A percentile compares a stretch with the other conserved stretches of the same genome.
phyloP scores from a whole-genome alignment of 2,888 invertebrate genomes.

The Neoitamus cyanurus region DNA sequence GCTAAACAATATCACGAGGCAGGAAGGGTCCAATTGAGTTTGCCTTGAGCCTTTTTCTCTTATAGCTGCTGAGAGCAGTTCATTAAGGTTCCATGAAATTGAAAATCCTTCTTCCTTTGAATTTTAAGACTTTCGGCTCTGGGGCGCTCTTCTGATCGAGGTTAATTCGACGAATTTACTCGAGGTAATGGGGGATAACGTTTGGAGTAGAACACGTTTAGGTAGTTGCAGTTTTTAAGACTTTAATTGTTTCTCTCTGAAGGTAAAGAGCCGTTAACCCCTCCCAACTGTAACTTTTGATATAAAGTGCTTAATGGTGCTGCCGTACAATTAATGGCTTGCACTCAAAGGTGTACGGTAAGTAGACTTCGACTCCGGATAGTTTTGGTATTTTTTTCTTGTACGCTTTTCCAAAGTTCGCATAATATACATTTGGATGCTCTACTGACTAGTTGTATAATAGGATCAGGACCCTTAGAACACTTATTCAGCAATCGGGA shows the following conservation, averaged over 20 bases:
- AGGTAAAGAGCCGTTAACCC: not conserved
- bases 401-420: too few relatives aligned
- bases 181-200: not conserved
- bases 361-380: too few relatives aligned
- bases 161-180: not conserved
- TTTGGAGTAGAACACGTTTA: not conserved
- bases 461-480: too few relatives aligned
- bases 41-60: not conserved
- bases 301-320: too few relatives aligned
- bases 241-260: not conserved
- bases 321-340: not conserved
- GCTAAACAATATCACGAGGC: not conserved
- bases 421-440: too few relatives aligned
- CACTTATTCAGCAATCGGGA: too few relatives aligned
- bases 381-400: too few relatives aligned
- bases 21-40: slow-evolving; percentile 5
- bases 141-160: not conserved
- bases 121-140: not conserved
- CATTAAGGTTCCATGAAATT: not conserved
- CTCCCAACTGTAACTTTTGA: not conserved
- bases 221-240: not conserved
- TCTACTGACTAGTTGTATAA: too few relatives aligned
- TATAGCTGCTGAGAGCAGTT: not conserved
- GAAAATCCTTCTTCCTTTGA: not conserved
- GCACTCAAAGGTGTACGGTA: too few relatives aligned